These are phyloP conservation scores for Saccopteryx bilineata DNA, from an alignment of 2,113 vertebrate genomes.

Conservation along the genomic window DNA sequence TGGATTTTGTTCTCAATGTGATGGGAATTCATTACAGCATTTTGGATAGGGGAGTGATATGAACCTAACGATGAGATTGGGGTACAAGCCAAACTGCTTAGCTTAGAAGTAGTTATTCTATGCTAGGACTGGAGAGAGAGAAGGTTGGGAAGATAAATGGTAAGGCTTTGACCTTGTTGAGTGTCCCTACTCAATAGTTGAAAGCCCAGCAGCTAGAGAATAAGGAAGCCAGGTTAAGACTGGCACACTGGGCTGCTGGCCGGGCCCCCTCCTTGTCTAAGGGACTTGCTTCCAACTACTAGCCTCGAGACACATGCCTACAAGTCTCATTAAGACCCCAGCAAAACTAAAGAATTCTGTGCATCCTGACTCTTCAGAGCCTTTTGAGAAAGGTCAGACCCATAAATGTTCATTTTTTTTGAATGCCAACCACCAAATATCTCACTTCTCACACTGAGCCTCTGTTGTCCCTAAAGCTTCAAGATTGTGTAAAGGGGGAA, in stretches of 20 bases:
- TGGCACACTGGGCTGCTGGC: neutral
- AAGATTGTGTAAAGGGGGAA: neutral
- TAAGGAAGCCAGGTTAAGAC: neutral
- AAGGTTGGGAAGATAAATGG: neutral
- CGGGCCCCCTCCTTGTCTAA: neutral
- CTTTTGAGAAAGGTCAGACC: slow-evolving; percentile 19
- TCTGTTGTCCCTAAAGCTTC: neutral
- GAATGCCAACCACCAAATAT: neutral
- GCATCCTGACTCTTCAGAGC: neutral
- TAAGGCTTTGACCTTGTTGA: neutral
- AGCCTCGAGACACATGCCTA: neutral
- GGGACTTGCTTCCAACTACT: neutral
- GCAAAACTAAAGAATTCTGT: neutral
- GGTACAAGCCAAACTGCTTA: neutral
- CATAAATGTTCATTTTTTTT: neutral
- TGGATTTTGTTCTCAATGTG: neutral
- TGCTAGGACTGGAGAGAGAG: neutral
- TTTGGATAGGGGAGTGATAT: neutral
- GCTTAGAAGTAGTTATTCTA: neutral
- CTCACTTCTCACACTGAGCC: slow-evolving; percentile 20
- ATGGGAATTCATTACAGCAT: neutral
- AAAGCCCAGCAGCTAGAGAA: neutral
- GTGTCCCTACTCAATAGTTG: neutral
- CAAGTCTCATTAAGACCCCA: neutral
- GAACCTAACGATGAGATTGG: neutral